Base-by-base conservation (phyloP, 2,888 invertebrate species). In the Troides oblongomaculatus region DNA sequence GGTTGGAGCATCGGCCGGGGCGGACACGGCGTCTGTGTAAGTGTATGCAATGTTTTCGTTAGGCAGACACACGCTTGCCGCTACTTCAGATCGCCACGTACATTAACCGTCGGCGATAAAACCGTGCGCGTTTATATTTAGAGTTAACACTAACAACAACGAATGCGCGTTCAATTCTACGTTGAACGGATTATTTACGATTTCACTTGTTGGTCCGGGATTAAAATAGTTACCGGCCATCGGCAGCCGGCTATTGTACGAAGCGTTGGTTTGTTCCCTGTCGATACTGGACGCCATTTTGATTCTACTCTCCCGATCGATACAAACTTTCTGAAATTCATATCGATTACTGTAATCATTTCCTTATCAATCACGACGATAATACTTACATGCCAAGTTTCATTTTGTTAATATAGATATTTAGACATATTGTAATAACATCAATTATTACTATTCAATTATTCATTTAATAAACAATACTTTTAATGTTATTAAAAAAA, bases 151-250 rank as follows among this genome's bases (percentile, higher is more conserved):
- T 63, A 70, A 70, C 71, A 72, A 75, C 76, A 77, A 75, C 75
- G 74, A 74, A 76, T 76, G 78, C 75, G 76, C 77, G 74, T 78
- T 79, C 80, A 76, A 79, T 79, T 78, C 78, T 75, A 74, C 74
- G 74, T 72, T 76, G 74, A 76, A 78, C 77, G 79, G 77, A 78
- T 79, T 80, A 80, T 80, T 80, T 79, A 80, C 77, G 78, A 79
- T 67, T 62, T 66, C 66, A 70, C 66, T 66, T 62, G 65, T 62
- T 59, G 66, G 61, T 25, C 30, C 53, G 66, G 66, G 66, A 63
- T 70, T 58, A 70, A 70, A 70, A 70, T 70, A 70, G 70, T 66
- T 65, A 50, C 66, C 59, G 66, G 66, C 66, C 18, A 66, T 66
- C 62, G 65, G 21, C 56, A 50, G 65, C 23, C 43, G 21, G 21